phyloP scores from a whole-genome alignment of 2,113 vertebrate genomes.

The Apodemus sylvaticus region DNA sequence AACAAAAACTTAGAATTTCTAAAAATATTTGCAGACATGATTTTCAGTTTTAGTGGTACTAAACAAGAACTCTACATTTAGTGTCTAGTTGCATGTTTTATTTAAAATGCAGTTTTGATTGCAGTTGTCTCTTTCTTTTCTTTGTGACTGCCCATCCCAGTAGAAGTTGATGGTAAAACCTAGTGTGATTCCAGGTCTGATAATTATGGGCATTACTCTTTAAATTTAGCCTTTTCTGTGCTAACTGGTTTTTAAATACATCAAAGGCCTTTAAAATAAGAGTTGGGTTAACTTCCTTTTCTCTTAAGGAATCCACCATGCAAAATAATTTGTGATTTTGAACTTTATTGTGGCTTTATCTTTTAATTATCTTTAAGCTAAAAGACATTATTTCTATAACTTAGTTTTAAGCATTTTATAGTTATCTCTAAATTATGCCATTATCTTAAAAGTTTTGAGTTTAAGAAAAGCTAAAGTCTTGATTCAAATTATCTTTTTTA shows the following conservation, averaged over 20 bases:
- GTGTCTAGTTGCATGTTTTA: not conserved
- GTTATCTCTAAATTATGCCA: not conserved
- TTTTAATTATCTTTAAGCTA: conserved; percentile 43
- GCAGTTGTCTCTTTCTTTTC: not conserved
- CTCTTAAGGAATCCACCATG: not conserved
- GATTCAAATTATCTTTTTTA: not conserved
- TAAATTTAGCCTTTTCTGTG: not conserved
- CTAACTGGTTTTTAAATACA: not conserved
- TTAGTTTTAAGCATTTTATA: conserved; percentile 40
- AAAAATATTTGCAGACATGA: not conserved
- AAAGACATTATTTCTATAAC: conserved; percentile 20
- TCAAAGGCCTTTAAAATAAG: not conserved
- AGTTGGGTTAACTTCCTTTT: not conserved
- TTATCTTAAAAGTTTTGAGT: conserved; percentile 35
- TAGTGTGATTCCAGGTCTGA: not conserved
- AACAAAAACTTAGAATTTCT: not conserved
- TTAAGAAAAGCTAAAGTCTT: not conserved
- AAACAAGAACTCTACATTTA: not conserved
- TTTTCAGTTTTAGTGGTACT: not conserved
- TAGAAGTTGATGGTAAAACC: not conserved
- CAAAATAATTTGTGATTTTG: conserved; percentile 12
- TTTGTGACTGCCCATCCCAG: not conserved
- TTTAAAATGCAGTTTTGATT: not conserved
- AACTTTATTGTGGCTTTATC: conserved; percentile 26
- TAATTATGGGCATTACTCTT: not conserved